A percentile compares a stretch with the other conserved stretches of the same genome.
Conservation (phyloP, 2,888 invertebrate genomes). For the Drosophila infuscata region DNA sequence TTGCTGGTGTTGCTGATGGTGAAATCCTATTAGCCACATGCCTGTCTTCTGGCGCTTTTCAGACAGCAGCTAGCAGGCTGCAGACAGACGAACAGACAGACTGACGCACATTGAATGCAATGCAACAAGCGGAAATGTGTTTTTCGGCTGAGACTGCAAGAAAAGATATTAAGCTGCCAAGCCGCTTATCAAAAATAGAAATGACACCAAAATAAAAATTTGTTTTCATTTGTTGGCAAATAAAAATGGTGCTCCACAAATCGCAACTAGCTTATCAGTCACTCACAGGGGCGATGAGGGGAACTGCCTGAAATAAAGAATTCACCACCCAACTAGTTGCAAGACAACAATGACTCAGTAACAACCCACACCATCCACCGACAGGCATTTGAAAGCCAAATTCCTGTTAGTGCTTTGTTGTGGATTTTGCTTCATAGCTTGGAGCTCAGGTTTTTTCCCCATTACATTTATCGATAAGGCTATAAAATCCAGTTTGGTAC, state of each 20-base stretch:
- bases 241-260: conserved; percentile 10
- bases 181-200: conserved; percentile 62
- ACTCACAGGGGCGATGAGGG: conserved; percentile 34
- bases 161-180: conserved; percentile 61
- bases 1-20: conserved; percentile 33
- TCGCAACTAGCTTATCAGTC: conserved; percentile 53
- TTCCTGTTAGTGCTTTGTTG: conserved; percentile 47
- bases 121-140: conserved; percentile 69
- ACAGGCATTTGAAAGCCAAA: conserved; percentile 37
- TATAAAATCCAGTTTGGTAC: too few species aligned
- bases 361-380: neutral
- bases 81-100: conserved; percentile 25
- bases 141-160: conserved; percentile 53
- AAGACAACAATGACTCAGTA: conserved; percentile 10
- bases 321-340: neutral
- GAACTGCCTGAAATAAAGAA: conserved; percentile 3
- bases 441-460: too few species aligned
- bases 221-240: conserved; percentile 11
- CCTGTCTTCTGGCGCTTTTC: conserved; percentile 63
- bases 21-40: conserved; percentile 77
- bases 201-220: conserved; percentile 15
- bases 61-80: conserved; percentile 36
- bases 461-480: neutral
- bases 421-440: conserved; percentile 13
- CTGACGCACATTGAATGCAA: conserved; percentile 45